Conservation (phyloP, 2,888 invertebrate species). For the Amorpha juglandis region DNA sequence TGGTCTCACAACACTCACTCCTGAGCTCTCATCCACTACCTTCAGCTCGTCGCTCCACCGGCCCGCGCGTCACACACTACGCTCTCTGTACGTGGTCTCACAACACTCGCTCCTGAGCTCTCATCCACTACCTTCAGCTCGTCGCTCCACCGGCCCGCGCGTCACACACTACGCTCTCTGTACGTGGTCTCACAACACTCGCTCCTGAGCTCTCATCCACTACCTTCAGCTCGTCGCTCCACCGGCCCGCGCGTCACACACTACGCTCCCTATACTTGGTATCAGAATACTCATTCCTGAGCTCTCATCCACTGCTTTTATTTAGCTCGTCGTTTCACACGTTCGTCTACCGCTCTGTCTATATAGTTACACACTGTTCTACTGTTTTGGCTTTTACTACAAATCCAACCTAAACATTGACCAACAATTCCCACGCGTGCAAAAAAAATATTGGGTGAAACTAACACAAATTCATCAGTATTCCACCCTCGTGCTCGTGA, state of each 20-base stretch:
- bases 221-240: constrained; percentile 12
- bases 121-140: constrained; percentile 14
- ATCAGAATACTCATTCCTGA: not conserved
- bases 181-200: not conserved
- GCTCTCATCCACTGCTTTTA: constrained; percentile 1
- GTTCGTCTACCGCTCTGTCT: not conserved
- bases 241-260: constrained; percentile 6
- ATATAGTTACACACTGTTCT: not conserved
- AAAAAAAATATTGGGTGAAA: constrained; percentile 20
- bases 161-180: not conserved
- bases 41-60: constrained; percentile 14
- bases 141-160: constrained; percentile 11
- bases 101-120: not conserved
- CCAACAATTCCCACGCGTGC: constrained; percentile 6
- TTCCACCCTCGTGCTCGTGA: constrained; percentile 37
- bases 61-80: constrained; percentile 5
- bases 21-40: constrained; percentile 4
- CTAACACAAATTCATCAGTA: constrained; percentile 40
- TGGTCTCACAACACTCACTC: not conserved
- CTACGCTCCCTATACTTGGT: not conserved
- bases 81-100: too few relatives aligned
- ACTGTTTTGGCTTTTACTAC: not conserved
- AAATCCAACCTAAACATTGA: constrained; percentile 10
- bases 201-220: constrained; percentile 15
- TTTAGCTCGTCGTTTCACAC: not conserved